Conservation (phyloP, 2,888 invertebrate species). For the Biston stratarius region DNA sequence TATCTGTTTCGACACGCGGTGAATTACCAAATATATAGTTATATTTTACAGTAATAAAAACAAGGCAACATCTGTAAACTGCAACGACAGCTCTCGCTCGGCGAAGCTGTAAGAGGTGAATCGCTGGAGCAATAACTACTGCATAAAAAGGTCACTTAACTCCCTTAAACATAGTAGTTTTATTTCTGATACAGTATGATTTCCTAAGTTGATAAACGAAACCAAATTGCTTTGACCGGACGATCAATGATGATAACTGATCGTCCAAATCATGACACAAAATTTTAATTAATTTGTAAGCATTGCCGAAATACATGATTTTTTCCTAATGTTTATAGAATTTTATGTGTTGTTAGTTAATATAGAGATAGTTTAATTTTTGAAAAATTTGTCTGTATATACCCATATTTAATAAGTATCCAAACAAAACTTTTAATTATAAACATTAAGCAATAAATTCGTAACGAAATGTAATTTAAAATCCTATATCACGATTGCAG, state of each 20-base stretch:
- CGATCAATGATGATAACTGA: not conserved
- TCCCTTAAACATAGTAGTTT: not conserved
- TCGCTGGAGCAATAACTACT: slow-evolving; percentile 2
- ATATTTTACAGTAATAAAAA: slow-evolving; percentile 44
- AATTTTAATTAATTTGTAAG: slow-evolving; percentile 17
- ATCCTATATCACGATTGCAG: slow-evolving; percentile 73
- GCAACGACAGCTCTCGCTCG: slow-evolving; percentile 35
- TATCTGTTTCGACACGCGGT: slow-evolving; percentile 50
- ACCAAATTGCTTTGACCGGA: slow-evolving; percentile 4
- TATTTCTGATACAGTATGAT: not conserved
- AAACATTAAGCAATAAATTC: slow-evolving; percentile 57
- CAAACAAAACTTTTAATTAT: slow-evolving; percentile 36
- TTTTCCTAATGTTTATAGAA: not conserved
- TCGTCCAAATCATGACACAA: not conserved
- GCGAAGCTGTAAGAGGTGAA: slow-evolving; percentile 2
- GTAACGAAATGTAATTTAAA: slow-evolving; percentile 55
- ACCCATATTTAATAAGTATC: slow-evolving; percentile 14
- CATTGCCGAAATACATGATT: slow-evolving; percentile 11
- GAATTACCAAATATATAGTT: slow-evolving; percentile 47
- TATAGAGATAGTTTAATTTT: slow-evolving; percentile 1
- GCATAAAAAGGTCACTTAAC: slow-evolving; percentile 3
- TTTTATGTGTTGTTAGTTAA: not conserved
- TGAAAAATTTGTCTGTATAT: slow-evolving; percentile 3
- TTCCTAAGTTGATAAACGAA: slow-evolving; percentile 3
- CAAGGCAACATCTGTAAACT: slow-evolving; percentile 42